phyloP scores from a whole-genome alignment of 2,113 vertebrate genomes.

The Saguinus midas region DNA sequence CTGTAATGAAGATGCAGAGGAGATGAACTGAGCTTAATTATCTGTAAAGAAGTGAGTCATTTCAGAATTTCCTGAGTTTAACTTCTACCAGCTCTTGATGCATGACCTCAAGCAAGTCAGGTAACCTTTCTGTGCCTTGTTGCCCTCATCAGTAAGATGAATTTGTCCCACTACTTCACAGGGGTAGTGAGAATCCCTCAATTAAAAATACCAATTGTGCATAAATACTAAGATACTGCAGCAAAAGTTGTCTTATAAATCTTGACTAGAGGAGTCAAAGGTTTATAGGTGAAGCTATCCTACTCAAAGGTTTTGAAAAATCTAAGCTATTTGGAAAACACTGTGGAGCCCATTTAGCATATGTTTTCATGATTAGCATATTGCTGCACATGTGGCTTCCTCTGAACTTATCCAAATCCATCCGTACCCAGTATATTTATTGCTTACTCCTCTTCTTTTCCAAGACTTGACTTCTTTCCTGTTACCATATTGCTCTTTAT shows the following conservation, averaged over 20 bases:
- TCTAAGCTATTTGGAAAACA: constrained; percentile 33
- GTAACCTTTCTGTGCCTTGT: constrained; percentile 12
- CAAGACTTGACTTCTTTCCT: neutral
- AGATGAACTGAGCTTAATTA: constrained; percentile 8
- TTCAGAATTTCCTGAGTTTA: neutral
- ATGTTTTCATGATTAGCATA: neutral
- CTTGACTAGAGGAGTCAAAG: constrained; percentile 44
- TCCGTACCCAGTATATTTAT: neutral
- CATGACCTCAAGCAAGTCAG: neutral
- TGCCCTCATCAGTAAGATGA: constrained; percentile 6
- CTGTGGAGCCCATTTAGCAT: neutral
- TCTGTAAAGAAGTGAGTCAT: neutral
- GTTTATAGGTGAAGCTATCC: constrained; percentile 32
- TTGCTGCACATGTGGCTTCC: neutral
- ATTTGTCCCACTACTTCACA: neutral
- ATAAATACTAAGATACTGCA: neutral
- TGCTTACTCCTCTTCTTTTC: neutral
- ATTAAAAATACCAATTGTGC: constrained; percentile 53
- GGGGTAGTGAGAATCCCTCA: neutral
- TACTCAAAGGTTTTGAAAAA: constrained; percentile 34
- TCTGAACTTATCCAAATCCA: neutral
- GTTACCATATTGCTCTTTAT: neutral
- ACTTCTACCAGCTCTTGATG: neutral
- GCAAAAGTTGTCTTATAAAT: constrained; percentile 67
- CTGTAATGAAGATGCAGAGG: neutral